Evolutionary conservation across 53 echinoderm and acorn worm genomes (phyloP).

Genomic region (Astropecten irregularis): DNA sequence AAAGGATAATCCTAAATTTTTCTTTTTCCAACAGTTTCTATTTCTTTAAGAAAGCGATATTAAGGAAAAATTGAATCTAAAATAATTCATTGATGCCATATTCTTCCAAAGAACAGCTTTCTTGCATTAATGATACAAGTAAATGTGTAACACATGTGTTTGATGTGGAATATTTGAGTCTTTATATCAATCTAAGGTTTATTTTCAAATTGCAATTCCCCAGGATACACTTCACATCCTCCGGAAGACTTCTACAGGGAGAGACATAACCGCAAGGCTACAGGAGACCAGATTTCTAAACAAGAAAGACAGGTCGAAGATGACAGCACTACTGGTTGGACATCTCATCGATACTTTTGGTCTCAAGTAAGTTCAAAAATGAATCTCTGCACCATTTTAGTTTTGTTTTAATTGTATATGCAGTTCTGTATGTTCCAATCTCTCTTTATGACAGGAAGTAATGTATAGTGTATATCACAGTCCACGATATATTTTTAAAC

Average conservation of each 20-base stretch:
- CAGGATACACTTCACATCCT: not conserved
- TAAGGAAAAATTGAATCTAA: no score
- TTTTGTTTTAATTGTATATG: no score
- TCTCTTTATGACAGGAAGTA: no score
- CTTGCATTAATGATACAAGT: no score
- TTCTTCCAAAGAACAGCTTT: no score
- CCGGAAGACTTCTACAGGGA: not conserved
- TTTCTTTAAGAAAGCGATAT: no score
- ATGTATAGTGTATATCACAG: not conserved
- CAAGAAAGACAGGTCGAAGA: conserved; percentile 3
- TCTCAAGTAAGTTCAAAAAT: not conserved
- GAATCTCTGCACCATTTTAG: no score
- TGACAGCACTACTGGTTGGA: not conserved
- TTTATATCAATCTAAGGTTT: not conserved
- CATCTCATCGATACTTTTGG: not conserved
- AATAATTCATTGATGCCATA: no score
- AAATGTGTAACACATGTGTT: no score
- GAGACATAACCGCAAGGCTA: not conserved
- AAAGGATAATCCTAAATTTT: no score
- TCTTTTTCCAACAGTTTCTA: no score
- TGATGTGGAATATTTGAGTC: not conserved
- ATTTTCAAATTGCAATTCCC: not conserved
- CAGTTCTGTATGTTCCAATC: no score
- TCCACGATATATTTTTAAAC: not conserved
- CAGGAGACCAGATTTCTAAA: not conserved